Base-by-base conservation (phyloP, 2,888 invertebrate genomes). In the Xestia xanthographa region DNA sequence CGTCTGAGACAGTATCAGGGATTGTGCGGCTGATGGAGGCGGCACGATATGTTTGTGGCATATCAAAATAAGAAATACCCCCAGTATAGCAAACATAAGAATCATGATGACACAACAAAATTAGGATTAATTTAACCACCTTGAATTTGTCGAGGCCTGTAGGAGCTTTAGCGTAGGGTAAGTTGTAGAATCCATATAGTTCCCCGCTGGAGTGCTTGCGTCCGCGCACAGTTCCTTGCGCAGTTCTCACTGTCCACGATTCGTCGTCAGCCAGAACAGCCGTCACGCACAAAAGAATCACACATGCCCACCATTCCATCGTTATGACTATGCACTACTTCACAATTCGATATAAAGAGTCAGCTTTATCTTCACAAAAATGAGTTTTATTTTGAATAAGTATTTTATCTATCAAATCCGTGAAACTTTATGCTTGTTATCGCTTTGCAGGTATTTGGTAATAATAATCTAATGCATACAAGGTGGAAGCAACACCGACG, bases 91-190 rank as follows among this genome's bases (percentile, higher is more conserved):
- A 26, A 8, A 45, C 43, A 4, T 17, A 41, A 65, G 20, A 12
- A 43, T 22, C 1, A 22, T 8, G 5, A 45, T 22, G 38, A 62
- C 12, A 14, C 12, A 41, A n/a, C n/a, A 26, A 9, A 41, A 43
- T 9, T 12, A 20, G 8, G 3, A 63, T 12, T n/a, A 9, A 41
- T 38, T 20, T 9, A 6, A 45, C 8, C 1, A 93, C 93, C 91
- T 91, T 92, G 71, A 90, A 93, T 77, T 82, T 91, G 9, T 92
- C 38, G 2, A 50, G 50, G 2, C 92, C 92, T 14, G 14, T 48
- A 0, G 92, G 93, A 0, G 89, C 90, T 5, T 91, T 91, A 0
- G 93, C 93, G 62, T 93, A 93, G 5, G 92, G 92, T n/a, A 93
- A 90, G 34, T 90, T 89, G 63, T 91, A 90, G 72, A 92, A 94